Conservation (phyloP, 2,888 invertebrate genomes). For the Eupelmus urozonus region DNA sequence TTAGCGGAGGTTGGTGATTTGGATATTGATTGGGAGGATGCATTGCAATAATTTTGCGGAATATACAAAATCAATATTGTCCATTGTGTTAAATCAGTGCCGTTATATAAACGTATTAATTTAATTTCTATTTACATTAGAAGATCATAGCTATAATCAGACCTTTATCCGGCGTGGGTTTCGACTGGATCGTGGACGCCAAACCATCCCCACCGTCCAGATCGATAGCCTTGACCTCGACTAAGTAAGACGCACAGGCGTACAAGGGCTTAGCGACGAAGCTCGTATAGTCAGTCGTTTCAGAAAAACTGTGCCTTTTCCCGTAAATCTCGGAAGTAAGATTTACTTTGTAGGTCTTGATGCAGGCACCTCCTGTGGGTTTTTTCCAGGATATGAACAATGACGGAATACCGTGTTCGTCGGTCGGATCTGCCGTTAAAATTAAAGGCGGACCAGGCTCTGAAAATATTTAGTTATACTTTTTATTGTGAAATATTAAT, state of each 20-base stretch:
- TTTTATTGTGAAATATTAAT: neutral
- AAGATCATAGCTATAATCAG: too few relatives aligned
- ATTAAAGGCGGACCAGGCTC: conserved; percentile 36
- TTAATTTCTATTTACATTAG: too few relatives aligned
- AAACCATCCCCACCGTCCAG: conserved; percentile 52
- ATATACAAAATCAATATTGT: neutral
- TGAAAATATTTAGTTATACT: neutral
- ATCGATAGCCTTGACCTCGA: conserved; percentile 65
- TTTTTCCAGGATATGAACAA: conserved; percentile 65
- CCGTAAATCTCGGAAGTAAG: conserved; percentile 49
- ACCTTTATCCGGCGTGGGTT: conserved; percentile 17
- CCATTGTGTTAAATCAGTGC: too few relatives aligned
- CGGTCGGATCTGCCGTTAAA: neutral
- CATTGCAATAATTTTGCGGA: neutral
- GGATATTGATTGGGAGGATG: neutral
- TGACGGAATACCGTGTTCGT: neutral
- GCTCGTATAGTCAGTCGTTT: conserved; percentile 41
- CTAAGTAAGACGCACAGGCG: conserved; percentile 65
- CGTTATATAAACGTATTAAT: too few relatives aligned
- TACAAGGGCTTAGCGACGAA: conserved; percentile 61
- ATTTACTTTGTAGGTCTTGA: conserved; percentile 64
- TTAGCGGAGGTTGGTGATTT: too few relatives aligned
- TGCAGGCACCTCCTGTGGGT: conserved; percentile 65
- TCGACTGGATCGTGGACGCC: neutral
- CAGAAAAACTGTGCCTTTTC: neutral